phyloP scores from a whole-genome alignment of 1,140 invertebrate genomes.

The Drosophila cardini region DNA sequence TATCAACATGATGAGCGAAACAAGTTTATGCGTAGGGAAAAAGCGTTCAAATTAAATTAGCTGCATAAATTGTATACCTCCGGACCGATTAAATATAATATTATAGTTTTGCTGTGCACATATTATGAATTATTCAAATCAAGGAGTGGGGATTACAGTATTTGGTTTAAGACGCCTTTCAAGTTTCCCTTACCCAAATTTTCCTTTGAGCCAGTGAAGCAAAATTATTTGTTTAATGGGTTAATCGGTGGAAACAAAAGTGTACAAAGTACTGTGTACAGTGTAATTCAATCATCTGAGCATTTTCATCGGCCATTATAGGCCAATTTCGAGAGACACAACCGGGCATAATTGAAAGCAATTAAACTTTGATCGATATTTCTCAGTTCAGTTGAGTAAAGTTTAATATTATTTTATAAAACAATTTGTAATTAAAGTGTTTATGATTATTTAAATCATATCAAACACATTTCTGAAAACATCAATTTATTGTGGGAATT shows the following conservation, averaged over 20 bases:
- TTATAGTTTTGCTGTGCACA: not conserved
- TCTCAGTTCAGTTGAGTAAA: too few relatives aligned
- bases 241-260: slow-evolving; percentile 35
- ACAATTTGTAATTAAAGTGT: too few relatives aligned
- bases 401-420: too few relatives aligned
- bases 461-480: too few relatives aligned
- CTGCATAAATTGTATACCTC: slow-evolving; percentile 33
- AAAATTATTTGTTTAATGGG: slow-evolving; percentile 53
- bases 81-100: slow-evolving; percentile 7
- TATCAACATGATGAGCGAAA: slow-evolving; percentile 59
- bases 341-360: not conserved
- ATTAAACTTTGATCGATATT: not conserved
- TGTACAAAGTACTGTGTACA: too few relatives aligned
- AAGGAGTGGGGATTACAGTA: not conserved
- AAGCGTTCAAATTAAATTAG: slow-evolving; percentile 56
- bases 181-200: not conserved
- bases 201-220: not conserved
- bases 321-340: not conserved
- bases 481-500: slow-evolving; percentile 2
- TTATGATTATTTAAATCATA: too few relatives aligned
- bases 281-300: slow-evolving; percentile 21
- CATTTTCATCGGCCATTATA: not conserved
- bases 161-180: not conserved
- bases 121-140: not conserved
- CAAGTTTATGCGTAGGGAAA: slow-evolving; percentile 26